Conservation (phyloP, 2,888 invertebrate genomes). For the Lypha dubia region DNA sequence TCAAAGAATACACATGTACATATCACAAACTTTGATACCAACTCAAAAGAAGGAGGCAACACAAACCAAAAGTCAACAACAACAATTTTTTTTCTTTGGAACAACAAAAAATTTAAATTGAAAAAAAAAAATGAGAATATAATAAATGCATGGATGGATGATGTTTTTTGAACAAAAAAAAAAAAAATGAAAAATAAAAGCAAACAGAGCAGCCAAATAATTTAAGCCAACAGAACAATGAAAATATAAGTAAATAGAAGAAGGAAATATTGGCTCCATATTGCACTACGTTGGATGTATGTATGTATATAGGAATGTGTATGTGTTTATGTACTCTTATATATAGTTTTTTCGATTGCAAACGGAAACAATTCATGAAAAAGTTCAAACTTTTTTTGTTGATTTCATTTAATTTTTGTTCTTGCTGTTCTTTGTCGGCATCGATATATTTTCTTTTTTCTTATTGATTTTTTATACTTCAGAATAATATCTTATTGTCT, state of each 20-base stretch:
- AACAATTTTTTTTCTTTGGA: conserved; percentile 40
- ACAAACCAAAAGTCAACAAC: conserved; percentile 14
- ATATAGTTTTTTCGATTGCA: neutral
- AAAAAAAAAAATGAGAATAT: neutral
- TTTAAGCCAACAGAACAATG: neutral
- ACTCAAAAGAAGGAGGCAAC: neutral
- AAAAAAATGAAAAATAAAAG: conserved; percentile 40
- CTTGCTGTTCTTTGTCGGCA: conserved; percentile 47
- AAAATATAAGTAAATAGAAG: neutral
- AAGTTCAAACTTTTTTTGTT: conserved; percentile 23
- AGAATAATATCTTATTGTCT: conserved; percentile 37
- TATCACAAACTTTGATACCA: conserved; percentile 37
- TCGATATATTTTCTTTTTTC: conserved; percentile 33
- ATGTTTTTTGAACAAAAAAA: conserved; percentile 40
- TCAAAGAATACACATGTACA: neutral
- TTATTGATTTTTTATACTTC: conserved; percentile 22
- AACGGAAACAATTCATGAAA: conserved; percentile 49
- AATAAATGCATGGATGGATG: conserved; percentile 41
- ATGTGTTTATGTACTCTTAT: neutral
- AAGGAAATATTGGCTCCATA: conserved; percentile 57
- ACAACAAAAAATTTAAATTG: conserved; percentile 21
- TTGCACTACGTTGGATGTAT: conserved; percentile 25
- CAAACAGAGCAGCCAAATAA: conserved; percentile 32
- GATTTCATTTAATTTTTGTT: conserved; percentile 10
- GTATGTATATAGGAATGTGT: neutral